phyloP scores from a whole-genome alignment of 2,888 invertebrate genomes.

The Metallyticus violacea region DNA sequence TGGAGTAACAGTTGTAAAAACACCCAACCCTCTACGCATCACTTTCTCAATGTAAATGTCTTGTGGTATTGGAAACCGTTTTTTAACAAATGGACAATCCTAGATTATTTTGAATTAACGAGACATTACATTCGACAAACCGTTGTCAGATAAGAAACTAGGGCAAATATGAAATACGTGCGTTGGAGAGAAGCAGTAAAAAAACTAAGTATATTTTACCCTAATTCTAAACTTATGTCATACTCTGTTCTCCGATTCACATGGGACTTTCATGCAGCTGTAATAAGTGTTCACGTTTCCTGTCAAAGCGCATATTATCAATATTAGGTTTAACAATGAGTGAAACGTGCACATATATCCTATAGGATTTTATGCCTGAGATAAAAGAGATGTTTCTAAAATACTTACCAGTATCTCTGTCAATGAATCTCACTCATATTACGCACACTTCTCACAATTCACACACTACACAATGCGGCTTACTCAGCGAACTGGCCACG shows the following conservation, averaged over 20 bases:
- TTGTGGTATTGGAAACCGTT: too few species aligned
- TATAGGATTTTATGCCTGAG: background rate
- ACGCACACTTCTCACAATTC: background rate
- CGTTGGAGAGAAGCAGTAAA: background rate
- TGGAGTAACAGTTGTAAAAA: constrained; percentile 5
- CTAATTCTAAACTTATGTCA: background rate
- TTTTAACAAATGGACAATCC: too few species aligned
- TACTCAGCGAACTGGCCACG: background rate
- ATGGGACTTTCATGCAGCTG: background rate
- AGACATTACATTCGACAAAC: background rate
- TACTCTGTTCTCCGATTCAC: background rate
- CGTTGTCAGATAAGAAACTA: background rate
- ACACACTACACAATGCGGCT: background rate
- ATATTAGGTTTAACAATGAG: background rate
- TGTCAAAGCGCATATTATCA: background rate
- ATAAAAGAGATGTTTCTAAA: background rate
- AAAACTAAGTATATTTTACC: background rate
- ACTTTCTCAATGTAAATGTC: background rate
- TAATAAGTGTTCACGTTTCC: background rate
- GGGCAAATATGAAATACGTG: background rate
- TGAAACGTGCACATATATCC: background rate
- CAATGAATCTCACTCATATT: background rate
- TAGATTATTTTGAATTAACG: too few species aligned
- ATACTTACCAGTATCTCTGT: background rate
- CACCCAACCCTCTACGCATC: background rate